Base-by-base conservation (phyloP, 2,888 invertebrate species). In the Drosophila mayaguana region DNA sequence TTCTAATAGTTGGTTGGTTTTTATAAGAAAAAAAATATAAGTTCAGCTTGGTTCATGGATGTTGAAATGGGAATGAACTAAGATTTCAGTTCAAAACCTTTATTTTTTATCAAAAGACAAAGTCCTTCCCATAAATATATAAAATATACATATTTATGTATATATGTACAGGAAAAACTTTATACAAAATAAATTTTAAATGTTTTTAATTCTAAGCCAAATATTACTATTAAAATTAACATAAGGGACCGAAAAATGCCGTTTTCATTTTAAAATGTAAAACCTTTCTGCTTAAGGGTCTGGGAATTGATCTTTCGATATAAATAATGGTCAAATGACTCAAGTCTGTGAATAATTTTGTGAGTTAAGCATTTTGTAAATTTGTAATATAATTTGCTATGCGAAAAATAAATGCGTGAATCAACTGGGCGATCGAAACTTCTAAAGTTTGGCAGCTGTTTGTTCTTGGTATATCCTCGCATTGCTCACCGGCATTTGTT, bases 211-310 rank as follows among this genome's bases (percentile, higher is more conserved):
- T 32, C 9, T 71, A 67, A 72, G 45, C 48, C 40, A 63, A 70
- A 65, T 48, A 59, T 36, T 63, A 65, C 14, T 12, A 75, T 74
- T 68, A 56, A 69, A 67, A 34, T 62, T 60, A 50, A 16, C 11
- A 25, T 63, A 81, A 62, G 69, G 11, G 2, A 56, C 48, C 48
- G 53, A 16, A 2, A 14, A 36, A 42, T 60, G 9, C 12, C n/a
- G 45, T 56, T 68, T 60, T 48, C 9, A 12, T 65, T 25, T 11
- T 0, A 16, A 28, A 6, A 5, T 48, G 11, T n/a, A 6, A 48
- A 46, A 12, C 2, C 11, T 2, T 28, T 28, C 6, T 6, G 11
- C 11, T 28, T n/a, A 6, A 28, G n/a, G 28, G 11, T 6, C 9
- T 48, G 28, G 6, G 28, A 28, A n/a, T 28, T 28, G 28, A 6